phyloP scores from a whole-genome alignment of 37 sponge, comb jelly and placozoan species.

The Corticium candelabrum region DNA sequence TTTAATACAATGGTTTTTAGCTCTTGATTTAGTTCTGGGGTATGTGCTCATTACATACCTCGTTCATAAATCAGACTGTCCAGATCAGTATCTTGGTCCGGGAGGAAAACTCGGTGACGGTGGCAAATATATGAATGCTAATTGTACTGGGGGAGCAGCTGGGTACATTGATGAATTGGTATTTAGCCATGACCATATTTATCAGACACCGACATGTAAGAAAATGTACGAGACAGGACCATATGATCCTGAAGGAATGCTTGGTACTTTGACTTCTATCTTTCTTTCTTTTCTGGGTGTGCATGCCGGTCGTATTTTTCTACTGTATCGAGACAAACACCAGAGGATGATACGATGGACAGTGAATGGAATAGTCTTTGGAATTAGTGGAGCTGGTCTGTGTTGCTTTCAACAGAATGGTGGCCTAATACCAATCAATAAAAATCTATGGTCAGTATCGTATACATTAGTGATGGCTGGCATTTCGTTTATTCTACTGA shows the following conservation, averaged over 20 bases:
- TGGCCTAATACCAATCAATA: constrained; percentile 84
- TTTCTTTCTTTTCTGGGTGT: constrained; percentile 72
- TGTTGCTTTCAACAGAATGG: constrained; percentile 52
- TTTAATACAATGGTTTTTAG: constrained; percentile 61
- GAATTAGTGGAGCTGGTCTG: constrained; percentile 45
- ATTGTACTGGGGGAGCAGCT: constrained; percentile 95
- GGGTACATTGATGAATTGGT: constrained; percentile 60
- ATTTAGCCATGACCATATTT: constrained; percentile 63
- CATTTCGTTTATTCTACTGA: constrained; percentile 53
- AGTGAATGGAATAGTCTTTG: constrained; percentile 16
- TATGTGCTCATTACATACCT: constrained; percentile 54
- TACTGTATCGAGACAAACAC: background rate
- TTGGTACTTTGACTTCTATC: constrained; percentile 83
- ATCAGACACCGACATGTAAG: constrained; percentile 62
- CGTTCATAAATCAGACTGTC: constrained; percentile 45
- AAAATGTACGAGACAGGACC: constrained; percentile 48
- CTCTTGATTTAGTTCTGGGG: constrained; percentile 28
- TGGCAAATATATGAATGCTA: constrained; percentile 34
- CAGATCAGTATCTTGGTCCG: constrained; percentile 78
- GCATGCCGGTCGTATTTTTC: background rate
- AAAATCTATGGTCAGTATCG: constrained; percentile 94
- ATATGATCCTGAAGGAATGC: constrained; percentile 85
- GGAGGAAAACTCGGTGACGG: constrained; percentile 75
- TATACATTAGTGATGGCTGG: constrained; percentile 75
- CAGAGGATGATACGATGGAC: background rate